Evolutionary conservation across 2,113 vertebrate species (phyloP).

Genomic region (Rynchops niger): DNA sequence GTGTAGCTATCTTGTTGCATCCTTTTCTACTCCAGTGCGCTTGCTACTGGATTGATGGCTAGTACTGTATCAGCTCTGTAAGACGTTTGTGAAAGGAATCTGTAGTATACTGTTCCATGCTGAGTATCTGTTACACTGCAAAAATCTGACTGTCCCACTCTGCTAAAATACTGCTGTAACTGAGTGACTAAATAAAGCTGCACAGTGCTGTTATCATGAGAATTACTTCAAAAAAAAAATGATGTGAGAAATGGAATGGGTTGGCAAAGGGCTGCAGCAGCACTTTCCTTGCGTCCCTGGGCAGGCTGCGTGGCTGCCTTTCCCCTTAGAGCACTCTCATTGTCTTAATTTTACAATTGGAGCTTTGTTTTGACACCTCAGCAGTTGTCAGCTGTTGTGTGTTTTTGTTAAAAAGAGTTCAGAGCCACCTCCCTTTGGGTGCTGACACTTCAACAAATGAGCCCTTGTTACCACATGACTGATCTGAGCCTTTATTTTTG

Average conservation of each 20-base stretch:
- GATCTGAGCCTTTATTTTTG: not conserved
- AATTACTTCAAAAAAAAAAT: not conserved
- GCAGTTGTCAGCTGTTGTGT: conserved; percentile 69
- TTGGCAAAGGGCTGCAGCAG: not conserved
- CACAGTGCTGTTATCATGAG: conserved; percentile 75
- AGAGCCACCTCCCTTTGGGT: conserved; percentile 24
- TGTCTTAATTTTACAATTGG: conserved; percentile 66
- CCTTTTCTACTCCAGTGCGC: conserved; percentile 78
- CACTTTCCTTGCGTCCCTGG: not conserved
- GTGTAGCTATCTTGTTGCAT: conserved; percentile 83
- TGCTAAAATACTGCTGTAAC: conserved; percentile 80
- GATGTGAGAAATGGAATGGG: accelerated
- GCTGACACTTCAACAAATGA: not conserved
- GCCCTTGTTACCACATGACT: conserved; percentile 42
- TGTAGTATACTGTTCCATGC: conserved; percentile 75
- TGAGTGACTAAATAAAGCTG: conserved; percentile 83
- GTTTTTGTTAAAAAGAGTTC: conserved; percentile 2
- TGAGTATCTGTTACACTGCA: conserved; percentile 75
- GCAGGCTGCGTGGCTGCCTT: not conserved
- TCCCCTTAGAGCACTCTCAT: not conserved
- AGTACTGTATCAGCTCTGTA: conserved; percentile 80
- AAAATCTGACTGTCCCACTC: conserved; percentile 73
- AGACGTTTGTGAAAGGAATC: conserved; percentile 75
- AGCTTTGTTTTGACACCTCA: conserved; percentile 72
- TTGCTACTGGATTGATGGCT: conserved; percentile 73